Percentiles rank a stretch among this genome's conserved stretches.
Conservation (phyloP, 2,797 vertebrate genomes). For the Pelobates cultripes region DNA sequence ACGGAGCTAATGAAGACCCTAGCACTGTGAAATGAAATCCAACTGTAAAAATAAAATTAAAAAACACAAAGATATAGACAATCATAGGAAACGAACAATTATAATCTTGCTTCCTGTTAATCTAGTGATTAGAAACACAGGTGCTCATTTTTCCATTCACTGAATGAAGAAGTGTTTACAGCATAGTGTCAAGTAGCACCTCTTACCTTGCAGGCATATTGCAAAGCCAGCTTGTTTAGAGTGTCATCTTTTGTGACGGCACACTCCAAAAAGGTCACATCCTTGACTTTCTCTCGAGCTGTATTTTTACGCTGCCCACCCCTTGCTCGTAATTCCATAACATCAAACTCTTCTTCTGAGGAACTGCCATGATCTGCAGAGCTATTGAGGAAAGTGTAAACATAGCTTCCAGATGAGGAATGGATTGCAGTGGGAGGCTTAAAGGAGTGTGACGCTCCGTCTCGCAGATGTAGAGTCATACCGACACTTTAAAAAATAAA, state of each 20-base stretch:
- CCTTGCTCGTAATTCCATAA: slow-evolving; percentile 72
- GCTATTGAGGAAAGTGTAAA: slow-evolving; percentile 79
- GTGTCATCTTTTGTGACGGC: slow-evolving; percentile 80
- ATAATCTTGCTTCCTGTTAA: too few species aligned
- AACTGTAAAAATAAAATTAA: too few species aligned
- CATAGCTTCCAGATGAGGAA: slow-evolving; percentile 78
- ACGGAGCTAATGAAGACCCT: too few species aligned
- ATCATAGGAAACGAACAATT: too few species aligned
- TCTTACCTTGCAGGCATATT: slow-evolving; percentile 92
- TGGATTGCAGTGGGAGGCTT: slow-evolving; percentile 84
- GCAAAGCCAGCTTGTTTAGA: slow-evolving; percentile 91
- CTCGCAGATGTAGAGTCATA: slow-evolving; percentile 78
- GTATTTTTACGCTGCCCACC: slow-evolving; percentile 61
- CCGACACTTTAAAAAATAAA: background rate
- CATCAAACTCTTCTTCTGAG: slow-evolving; percentile 75
- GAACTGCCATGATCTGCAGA: slow-evolving; percentile 69
- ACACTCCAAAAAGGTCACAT: slow-evolving; percentile 79
- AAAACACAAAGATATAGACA: too few species aligned
- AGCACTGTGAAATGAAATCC: too few species aligned
- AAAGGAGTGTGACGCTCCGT: slow-evolving; percentile 74
- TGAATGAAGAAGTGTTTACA: too few species aligned
- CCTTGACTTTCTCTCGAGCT: slow-evolving; percentile 59
- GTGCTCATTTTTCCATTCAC: too few species aligned
- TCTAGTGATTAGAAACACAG: too few species aligned
- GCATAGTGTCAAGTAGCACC: background rate